A percentile compares a stretch with the other conserved stretches of the same genome.
Evolutionary conservation across 2,888 invertebrate species (phyloP).

Genomic region (Caradrina clavipalpis): DNA sequence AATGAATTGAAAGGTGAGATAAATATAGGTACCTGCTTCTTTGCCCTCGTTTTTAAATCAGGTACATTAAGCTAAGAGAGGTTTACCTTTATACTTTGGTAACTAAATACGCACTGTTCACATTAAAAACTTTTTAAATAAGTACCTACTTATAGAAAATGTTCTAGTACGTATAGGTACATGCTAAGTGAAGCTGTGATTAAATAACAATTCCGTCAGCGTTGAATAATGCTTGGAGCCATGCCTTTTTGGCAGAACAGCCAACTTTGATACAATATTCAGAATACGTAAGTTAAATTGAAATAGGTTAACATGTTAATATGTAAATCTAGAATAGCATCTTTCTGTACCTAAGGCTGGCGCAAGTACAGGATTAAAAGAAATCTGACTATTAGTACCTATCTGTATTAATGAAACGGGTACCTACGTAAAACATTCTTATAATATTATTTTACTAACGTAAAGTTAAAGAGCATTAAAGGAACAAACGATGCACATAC

Average conservation of each 20-base stretch:
- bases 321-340: background rate
- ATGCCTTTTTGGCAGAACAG: slow-evolving; percentile 38
- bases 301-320: slow-evolving; percentile 1
- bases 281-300: slow-evolving; percentile 18
- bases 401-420: too few relatives aligned
- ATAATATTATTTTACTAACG: too few relatives aligned
- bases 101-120: background rate
- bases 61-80: background rate
- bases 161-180: background rate
- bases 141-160: background rate
- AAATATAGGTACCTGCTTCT: background rate
- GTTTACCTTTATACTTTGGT: background rate
- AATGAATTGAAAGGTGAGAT: background rate
- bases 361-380: background rate
- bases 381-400: too few relatives aligned
- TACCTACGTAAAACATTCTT: too few relatives aligned
- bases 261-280: slow-evolving; percentile 39
- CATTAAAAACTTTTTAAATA: slow-evolving; percentile 5
- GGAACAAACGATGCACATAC: too few relatives aligned
- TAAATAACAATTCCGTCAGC: slow-evolving; percentile 21
- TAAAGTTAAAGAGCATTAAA: too few relatives aligned
- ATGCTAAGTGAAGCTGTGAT: background rate
- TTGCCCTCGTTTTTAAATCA: background rate
- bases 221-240: slow-evolving; percentile 24
- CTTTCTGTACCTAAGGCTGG: background rate